phyloP scores from a whole-genome alignment of 2,797 vertebrate species.

The Gymnopithys bicolor region DNA sequence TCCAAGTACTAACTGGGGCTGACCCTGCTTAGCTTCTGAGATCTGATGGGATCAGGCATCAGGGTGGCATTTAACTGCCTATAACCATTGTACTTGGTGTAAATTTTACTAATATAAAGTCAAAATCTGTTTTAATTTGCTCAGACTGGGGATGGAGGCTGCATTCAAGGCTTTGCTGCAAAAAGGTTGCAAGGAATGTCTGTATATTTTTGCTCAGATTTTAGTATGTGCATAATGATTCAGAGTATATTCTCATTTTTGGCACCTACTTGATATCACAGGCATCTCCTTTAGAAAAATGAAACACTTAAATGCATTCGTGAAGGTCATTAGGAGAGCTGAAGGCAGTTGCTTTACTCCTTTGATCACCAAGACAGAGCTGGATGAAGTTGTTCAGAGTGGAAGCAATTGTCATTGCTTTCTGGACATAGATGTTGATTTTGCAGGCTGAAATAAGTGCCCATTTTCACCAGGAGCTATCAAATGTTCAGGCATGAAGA shows the following conservation, averaged over 20 bases:
- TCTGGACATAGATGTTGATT: neutral
- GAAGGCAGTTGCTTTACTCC: neutral
- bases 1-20: no score
- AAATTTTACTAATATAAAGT: neutral
- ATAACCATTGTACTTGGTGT: neutral
- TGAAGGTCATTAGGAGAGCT: neutral
- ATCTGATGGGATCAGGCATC: no score
- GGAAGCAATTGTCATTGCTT: neutral
- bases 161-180: neutral
- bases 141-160: neutral
- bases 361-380: neutral
- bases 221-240: neutral
- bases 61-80: no score
- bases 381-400: neutral
- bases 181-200: neutral
- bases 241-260: neutral
- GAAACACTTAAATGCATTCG: neutral
- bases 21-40: no score
- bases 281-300: neutral
- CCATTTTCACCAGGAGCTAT: neutral
- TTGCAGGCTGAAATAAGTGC: neutral
- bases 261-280: neutral
- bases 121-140: neutral
- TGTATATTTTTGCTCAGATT: neutral
- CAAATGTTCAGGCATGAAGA: neutral